These are phyloP conservation scores for Hypomecis punctinalis DNA, from an alignment of 2,888 invertebrate species.

Conservation along the genomic window DNA sequence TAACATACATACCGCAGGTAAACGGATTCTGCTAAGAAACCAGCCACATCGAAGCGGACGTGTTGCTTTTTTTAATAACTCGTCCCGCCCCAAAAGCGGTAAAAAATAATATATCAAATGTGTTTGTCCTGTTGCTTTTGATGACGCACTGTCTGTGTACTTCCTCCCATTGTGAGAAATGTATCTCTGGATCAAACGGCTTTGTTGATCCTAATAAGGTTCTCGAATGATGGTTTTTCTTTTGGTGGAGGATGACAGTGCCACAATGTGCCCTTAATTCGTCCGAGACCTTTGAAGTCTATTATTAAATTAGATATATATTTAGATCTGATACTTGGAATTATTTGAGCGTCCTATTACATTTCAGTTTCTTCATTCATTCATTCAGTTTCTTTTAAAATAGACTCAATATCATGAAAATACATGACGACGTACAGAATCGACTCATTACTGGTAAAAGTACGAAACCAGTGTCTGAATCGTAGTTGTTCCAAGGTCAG, in stretches of 20 bases:
- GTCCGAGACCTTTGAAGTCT: constrained; percentile 10
- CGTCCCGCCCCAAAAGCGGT: constrained; percentile 47
- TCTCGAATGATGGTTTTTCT: constrained; percentile 25
- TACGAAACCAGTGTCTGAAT: constrained; percentile 25
- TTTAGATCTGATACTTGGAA: not conserved
- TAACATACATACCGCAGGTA: constrained; percentile 30
- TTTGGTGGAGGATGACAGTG: constrained; percentile 29
- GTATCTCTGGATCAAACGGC: constrained; percentile 44
- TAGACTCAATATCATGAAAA: too few species aligned
- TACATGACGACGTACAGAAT: not conserved
- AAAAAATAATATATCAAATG: constrained; percentile 64
- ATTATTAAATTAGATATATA: constrained; percentile 5
- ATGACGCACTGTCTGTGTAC: constrained; percentile 81
- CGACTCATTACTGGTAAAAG: constrained; percentile 29
- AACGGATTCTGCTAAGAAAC: constrained; percentile 30
- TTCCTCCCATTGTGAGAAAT: constrained; percentile 82
- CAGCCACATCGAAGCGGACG: constrained; percentile 44
- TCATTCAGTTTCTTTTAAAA: too few species aligned
- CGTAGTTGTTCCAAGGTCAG: constrained; percentile 43
- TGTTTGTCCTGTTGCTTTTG: constrained; percentile 57
- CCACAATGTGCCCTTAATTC: constrained; percentile 34
- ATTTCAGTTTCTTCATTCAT: too few species aligned
- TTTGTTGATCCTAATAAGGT: constrained; percentile 44
- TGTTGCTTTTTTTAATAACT: constrained; percentile 55
- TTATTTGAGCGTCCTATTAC: not conserved